Evolutionary conservation across 1,140 invertebrate genomes (phyloP).

Genomic region (Gryllus bimaculatus): DNA sequence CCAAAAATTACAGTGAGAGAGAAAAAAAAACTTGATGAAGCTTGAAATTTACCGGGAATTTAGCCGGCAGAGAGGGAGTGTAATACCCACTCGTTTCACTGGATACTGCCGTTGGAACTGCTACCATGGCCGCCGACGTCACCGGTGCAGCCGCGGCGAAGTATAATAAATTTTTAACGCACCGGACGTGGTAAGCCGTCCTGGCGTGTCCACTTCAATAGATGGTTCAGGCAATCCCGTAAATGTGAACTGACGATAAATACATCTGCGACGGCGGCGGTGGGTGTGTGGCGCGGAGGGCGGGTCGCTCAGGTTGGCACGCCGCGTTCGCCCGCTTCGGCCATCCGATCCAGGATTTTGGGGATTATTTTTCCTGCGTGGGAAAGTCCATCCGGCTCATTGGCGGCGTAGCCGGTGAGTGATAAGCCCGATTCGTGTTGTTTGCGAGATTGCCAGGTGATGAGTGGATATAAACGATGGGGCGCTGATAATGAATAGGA

Average conservation of each 20-base stretch:
- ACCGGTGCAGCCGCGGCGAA: neutral
- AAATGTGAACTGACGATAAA: neutral
- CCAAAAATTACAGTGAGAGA: neutral
- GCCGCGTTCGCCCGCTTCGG: too few species aligned
- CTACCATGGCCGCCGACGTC: neutral
- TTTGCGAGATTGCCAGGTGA: too few species aligned
- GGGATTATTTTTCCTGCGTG: too few species aligned
- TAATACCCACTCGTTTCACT: neutral
- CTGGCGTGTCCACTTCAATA: conserved; percentile 3
- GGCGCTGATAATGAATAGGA: too few species aligned
- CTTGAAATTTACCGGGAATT: neutral
- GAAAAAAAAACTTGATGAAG: neutral
- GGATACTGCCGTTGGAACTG: neutral
- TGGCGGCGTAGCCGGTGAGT: too few species aligned
- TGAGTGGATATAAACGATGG: too few species aligned
- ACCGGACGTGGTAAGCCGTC: neutral
- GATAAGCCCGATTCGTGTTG: too few species aligned
- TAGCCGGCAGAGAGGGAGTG: neutral
- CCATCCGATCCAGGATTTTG: too few species aligned
- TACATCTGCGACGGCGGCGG: neutral
- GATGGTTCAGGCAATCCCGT: neutral
- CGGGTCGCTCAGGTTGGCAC: neutral
- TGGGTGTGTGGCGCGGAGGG: neutral
- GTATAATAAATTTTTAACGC: conserved; percentile 6
- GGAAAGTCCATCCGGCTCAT: too few species aligned